These are phyloP conservation scores for Corydoras sp. DNA, from an alignment of 2,113 vertebrate genomes.

Conservation along the genomic window DNA sequence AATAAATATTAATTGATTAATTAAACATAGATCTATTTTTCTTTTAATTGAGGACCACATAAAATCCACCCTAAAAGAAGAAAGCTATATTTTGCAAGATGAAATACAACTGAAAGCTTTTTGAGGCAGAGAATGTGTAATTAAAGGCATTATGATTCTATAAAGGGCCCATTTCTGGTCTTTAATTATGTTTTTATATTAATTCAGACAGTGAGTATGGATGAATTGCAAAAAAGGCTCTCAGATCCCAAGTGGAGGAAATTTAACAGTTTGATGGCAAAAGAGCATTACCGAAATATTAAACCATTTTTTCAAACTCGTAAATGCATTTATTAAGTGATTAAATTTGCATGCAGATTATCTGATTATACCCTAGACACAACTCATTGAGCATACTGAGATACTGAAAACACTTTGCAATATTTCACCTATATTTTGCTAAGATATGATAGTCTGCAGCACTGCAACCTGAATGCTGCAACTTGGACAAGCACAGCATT, in stretches of 20 bases:
- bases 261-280: slow-evolving; percentile 43
- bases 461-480: too few species aligned
- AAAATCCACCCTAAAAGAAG: slow-evolving; percentile 5
- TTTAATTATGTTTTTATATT: slow-evolving; percentile 52
- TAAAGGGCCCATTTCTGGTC: slow-evolving; percentile 47
- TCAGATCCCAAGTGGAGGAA: slow-evolving; percentile 39
- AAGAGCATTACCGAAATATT: slow-evolving; percentile 47
- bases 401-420: slow-evolving; percentile 47
- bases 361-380: slow-evolving; percentile 50
- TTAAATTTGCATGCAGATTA: slow-evolving; percentile 57
- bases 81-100: slow-evolving; percentile 38
- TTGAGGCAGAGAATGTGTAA: slow-evolving; percentile 35
- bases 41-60: slow-evolving; percentile 26
- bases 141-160: slow-evolving; percentile 46
- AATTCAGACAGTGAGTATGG: slow-evolving; percentile 45
- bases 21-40: slow-evolving; percentile 29
- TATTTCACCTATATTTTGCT: slow-evolving; percentile 42
- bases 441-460: not conserved
- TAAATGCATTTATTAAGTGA: slow-evolving; percentile 51
- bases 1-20: not conserved
- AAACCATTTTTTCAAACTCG: slow-evolving; percentile 52
- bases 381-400: slow-evolving; percentile 40
- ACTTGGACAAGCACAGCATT: too few species aligned
- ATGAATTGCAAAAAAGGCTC: slow-evolving; percentile 42
- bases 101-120: slow-evolving; percentile 46